These are phyloP conservation scores for Siniperca undulata DNA, from an alignment of 2,797 vertebrate genomes.

Conservation along the genomic window DNA sequence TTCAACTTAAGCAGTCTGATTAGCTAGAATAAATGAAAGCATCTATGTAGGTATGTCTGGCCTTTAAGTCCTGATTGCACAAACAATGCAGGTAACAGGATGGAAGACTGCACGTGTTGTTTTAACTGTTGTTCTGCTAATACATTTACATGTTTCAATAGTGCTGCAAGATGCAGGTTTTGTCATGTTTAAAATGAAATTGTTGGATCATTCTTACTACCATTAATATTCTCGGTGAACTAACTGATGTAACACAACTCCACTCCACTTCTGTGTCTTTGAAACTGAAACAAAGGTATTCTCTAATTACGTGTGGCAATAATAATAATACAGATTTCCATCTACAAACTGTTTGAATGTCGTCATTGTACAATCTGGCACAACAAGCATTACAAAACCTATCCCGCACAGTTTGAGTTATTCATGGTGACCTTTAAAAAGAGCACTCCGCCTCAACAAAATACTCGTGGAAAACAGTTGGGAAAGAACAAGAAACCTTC, in stretches of 20 bases:
- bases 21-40: neutral
- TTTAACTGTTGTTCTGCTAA: neutral
- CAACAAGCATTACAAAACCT: neutral
- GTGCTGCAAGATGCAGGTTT: neutral
- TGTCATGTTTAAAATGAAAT: neutral
- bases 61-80: neutral
- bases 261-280: neutral
- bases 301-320: neutral
- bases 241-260: neutral
- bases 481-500: slow-evolving; percentile 29
- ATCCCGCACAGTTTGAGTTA: slow-evolving; percentile 8
- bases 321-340: neutral
- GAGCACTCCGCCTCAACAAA: slow-evolving; percentile 17
- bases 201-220: neutral
- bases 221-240: neutral
- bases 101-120: neutral
- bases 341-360: neutral
- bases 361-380: neutral
- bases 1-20: neutral
- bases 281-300: slow-evolving; percentile 4
- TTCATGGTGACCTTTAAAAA: slow-evolving; percentile 51
- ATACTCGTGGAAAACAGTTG: slow-evolving; percentile 10
- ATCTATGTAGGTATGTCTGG: neutral
- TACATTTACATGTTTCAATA: neutral
- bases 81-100: neutral